Conservation (phyloP, 2,113 vertebrate species). For the Crypturellus undulatus region DNA sequence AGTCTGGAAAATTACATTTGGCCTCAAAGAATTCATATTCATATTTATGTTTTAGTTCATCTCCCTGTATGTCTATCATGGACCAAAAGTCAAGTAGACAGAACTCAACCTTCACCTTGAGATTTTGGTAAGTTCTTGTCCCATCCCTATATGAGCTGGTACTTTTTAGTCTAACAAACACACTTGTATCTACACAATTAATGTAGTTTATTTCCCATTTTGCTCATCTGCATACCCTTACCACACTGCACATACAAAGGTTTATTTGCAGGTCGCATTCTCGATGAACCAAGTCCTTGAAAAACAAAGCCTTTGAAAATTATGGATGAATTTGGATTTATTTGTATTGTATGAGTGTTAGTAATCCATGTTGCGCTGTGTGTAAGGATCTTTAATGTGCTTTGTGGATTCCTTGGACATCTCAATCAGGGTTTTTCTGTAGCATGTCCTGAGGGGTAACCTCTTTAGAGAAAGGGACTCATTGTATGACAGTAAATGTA, state of each 20-base stretch:
- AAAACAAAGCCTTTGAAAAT: background rate
- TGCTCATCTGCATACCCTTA: background rate
- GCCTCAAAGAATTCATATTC: constrained; percentile 28
- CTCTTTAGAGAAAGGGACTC: background rate
- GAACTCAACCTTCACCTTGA: background rate
- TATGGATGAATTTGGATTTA: background rate
- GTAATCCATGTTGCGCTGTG: background rate
- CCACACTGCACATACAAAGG: background rate
- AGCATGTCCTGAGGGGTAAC: background rate
- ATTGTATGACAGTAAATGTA: background rate
- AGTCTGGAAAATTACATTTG: constrained; percentile 53
- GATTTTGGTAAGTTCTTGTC: background rate
- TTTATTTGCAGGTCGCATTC: background rate
- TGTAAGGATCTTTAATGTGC: background rate
- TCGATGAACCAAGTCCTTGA: background rate
- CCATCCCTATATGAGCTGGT: background rate
- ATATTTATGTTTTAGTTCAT: constrained; percentile 46
- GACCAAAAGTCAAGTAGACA: background rate
- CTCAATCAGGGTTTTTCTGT: background rate
- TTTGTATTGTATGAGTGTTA: background rate
- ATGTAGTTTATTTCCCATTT: background rate
- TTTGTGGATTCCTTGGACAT: background rate
- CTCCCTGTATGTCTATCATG: background rate
- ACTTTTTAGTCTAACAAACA: background rate
- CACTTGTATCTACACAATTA: background rate